A percentile compares a stretch with the other conserved stretches of the same genome.
Conservation (phyloP, 2,888 invertebrate species). For the Zootermopsis nevadensis region DNA sequence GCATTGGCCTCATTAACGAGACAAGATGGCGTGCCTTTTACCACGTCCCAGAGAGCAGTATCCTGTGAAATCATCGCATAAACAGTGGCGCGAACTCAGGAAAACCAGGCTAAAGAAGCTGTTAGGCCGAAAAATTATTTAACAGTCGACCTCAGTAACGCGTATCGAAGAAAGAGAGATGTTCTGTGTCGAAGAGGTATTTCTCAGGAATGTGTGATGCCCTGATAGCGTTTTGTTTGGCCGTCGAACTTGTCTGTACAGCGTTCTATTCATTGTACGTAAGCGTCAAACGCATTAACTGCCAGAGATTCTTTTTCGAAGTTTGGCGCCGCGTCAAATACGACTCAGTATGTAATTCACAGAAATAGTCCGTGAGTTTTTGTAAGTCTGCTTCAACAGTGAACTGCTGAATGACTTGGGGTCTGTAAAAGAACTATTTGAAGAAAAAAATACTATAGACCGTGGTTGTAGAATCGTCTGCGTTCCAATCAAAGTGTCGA, state of each 20-base stretch:
- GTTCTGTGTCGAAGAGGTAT: background rate
- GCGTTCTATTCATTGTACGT: background rate
- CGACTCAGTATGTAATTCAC: background rate
- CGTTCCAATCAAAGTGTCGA: conserved; percentile 18
- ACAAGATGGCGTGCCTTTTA: no score
- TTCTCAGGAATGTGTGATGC: background rate
- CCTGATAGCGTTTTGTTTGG: background rate
- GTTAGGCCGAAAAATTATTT: no score
- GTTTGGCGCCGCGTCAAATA: background rate
- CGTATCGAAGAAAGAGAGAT: background rate
- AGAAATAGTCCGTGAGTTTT: background rate
- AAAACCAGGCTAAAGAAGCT: no score
- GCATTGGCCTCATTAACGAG: no score
- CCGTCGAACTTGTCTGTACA: background rate
- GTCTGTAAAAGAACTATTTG: background rate
- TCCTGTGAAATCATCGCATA: no score
- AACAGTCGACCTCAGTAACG: no score
- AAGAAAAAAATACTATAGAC: no score
- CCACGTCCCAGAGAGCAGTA: no score
- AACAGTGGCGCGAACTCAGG: no score
- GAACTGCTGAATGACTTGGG: background rate
- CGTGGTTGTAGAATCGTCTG: background rate
- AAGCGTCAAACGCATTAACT: conserved; percentile 1
- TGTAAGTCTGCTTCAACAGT: background rate
- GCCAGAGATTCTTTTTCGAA: background rate